These are phyloP conservation scores for Conus canariensis DNA, from an alignment of 2,888 invertebrate genomes.

Conservation along the genomic window DNA sequence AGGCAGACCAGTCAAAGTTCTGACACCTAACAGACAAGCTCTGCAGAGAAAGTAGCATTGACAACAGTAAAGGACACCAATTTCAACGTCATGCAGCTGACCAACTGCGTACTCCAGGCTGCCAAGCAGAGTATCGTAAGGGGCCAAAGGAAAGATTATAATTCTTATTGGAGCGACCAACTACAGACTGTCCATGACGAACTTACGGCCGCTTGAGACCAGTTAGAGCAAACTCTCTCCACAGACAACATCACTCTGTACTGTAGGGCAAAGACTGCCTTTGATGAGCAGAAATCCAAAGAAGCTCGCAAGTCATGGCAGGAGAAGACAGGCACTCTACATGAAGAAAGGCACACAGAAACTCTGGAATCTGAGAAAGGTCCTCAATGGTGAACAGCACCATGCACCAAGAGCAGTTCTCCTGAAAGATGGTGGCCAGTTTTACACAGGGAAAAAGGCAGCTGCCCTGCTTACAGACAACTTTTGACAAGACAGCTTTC, in stretches of 20 bases:
- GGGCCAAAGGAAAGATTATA: not conserved
- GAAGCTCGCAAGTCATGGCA: not conserved
- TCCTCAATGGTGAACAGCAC: not conserved
- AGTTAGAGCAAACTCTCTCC: not conserved
- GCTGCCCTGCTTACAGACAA: not conserved
- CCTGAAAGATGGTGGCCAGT: not conserved
- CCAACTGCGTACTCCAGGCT: no score
- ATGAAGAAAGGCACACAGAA: slow-evolving; percentile 19
- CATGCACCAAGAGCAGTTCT: not conserved
- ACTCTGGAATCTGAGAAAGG: slow-evolving; percentile 18
- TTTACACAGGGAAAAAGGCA: not conserved
- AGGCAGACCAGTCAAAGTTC: not conserved
- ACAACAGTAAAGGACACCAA: not conserved
- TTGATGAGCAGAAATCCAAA: not conserved
- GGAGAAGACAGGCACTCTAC: not conserved
- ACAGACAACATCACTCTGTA: not conserved
- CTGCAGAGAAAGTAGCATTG: not conserved
- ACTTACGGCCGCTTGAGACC: not conserved
- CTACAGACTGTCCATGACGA: not conserved
- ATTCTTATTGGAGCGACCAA: not conserved
- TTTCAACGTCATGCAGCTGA: not conserved
- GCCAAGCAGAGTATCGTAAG: not conserved
- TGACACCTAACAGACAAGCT: not conserved
- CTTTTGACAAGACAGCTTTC: not conserved
- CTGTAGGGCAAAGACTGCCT: not conserved